A percentile compares a stretch with the other conserved stretches of the same genome.
phyloP scores from a whole-genome alignment of 2,888 invertebrate species.

The Lamproptera curius region DNA sequence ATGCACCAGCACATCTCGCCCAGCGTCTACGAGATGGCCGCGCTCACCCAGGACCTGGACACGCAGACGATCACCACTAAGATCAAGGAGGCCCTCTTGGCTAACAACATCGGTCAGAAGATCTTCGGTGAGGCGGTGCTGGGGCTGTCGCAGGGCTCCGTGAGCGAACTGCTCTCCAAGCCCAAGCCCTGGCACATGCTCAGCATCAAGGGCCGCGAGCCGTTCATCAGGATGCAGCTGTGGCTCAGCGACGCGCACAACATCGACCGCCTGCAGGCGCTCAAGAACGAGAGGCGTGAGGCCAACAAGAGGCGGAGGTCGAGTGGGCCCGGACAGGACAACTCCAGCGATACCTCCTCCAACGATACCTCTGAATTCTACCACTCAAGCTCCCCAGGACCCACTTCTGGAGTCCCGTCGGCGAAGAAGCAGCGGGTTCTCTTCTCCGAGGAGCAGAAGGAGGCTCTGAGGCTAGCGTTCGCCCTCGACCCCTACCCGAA shows the following conservation, averaged over 20 bases:
- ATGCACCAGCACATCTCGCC: constrained; percentile 93
- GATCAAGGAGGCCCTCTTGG: constrained; percentile 96
- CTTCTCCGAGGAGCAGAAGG: constrained; percentile 99
- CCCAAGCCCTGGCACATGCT: constrained; percentile 99
- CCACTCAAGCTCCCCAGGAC: constrained; percentile 90
- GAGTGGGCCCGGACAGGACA: constrained; percentile 89
- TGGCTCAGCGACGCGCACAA: constrained; percentile 98
- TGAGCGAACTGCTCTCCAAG: constrained; percentile 97
- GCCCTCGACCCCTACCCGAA: constrained; percentile 98
- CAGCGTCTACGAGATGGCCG: constrained; percentile 99
- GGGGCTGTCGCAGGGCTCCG: constrained; percentile 97
- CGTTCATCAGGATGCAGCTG: constrained; percentile 96
- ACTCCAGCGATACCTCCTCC: constrained; percentile 92
- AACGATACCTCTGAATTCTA: constrained; percentile 94
- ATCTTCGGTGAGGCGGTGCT: constrained; percentile 98
- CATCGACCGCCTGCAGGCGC: constrained; percentile 92
- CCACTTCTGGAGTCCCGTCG: constrained; percentile 86
- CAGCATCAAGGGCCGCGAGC: constrained; percentile 97
- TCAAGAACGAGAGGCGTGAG: constrained; percentile 94
- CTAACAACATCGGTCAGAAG: constrained; percentile 99
- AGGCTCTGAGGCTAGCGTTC: constrained; percentile 95
- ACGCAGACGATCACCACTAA: constrained; percentile 97
- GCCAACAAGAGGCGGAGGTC: constrained; percentile 93
- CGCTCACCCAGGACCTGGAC: constrained; percentile 96
- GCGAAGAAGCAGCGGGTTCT: constrained; percentile 96